Base-by-base conservation (phyloP, 2,888 invertebrate species). In the Lithodes maja region DNA sequence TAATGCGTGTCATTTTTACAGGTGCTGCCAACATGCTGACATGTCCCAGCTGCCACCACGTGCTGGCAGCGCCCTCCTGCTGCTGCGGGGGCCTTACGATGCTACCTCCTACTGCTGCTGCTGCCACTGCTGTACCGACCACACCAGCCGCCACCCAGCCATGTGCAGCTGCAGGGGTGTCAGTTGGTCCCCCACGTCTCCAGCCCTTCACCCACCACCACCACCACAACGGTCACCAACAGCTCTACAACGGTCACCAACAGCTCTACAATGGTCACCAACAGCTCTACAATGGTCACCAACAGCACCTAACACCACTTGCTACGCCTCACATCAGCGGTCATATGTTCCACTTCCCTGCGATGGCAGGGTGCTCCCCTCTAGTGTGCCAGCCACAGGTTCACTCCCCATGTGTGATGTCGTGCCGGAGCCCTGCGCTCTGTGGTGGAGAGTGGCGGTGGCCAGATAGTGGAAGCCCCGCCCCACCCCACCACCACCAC, bases 1-100 rank as follows among this genome's bases (percentile, higher is more conserved):
- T n/a, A 3, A n/a, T 74, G 74, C n/a, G 74, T 15, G 3, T 3
- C 7, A 2, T 17, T 53, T 12, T 85, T 85, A 5, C 86, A 86
- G 87, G 87, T 87, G 87, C 79, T 87, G 90, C 86, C 90, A 87
- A 83, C 33, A 90, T 90, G 90, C 90, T 88, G 88, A 90, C 88
- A 49, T 90, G 90, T 82, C 90, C 90, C 85, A 88, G 85, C 88
- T 90, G 90, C 86, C 87, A 90, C 83, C 87, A 90, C 81, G 88
- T 88, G 79, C 71, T 90, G 85, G 88, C 88, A 52, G 85, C 90
- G 17, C 86, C 54, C 50, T 68, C 86, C 78, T 90, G 90, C 85
- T 90, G 90, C 75, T 74, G 87, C 69, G 17, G 71, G 54, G 50
- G 68, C 71, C 69, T 82, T 33, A n/a, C 87, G 54, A 61, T 68